phyloP scores from a whole-genome alignment of 2,113 vertebrate species.

The Chinchilla lanigera region DNA sequence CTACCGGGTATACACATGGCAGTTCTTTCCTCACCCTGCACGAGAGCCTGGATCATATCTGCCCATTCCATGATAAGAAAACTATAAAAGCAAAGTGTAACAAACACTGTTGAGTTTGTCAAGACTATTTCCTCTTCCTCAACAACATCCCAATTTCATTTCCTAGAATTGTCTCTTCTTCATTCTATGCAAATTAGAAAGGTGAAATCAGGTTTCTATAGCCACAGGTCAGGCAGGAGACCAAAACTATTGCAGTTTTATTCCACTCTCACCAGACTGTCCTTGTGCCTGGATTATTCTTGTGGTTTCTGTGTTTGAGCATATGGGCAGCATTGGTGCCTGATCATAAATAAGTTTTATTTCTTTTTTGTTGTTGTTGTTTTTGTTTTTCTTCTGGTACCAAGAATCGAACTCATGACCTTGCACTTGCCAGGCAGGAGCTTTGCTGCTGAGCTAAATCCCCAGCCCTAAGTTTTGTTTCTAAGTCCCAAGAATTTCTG shows the following conservation, averaged over 20 bases:
- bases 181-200: background rate
- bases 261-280: background rate
- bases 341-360: background rate
- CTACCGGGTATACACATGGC: background rate
- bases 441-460: no score
- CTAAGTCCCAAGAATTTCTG: background rate
- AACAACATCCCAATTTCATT: background rate
- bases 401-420: no score
- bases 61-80: background rate
- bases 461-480: background rate
- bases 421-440: no score
- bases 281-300: background rate
- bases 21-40: background rate
- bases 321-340: background rate
- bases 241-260: background rate
- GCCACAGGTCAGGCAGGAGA: background rate
- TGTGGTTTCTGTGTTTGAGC: background rate
- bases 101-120: background rate
- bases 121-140: background rate
- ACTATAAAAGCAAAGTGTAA: background rate
- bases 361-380: no score
- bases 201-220: background rate
- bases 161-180: background rate
- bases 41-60: background rate
- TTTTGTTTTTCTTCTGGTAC: no score